Evolutionary conservation across 1,140 invertebrate genomes (phyloP).

Genomic region (Nasonia giraulti): DNA sequence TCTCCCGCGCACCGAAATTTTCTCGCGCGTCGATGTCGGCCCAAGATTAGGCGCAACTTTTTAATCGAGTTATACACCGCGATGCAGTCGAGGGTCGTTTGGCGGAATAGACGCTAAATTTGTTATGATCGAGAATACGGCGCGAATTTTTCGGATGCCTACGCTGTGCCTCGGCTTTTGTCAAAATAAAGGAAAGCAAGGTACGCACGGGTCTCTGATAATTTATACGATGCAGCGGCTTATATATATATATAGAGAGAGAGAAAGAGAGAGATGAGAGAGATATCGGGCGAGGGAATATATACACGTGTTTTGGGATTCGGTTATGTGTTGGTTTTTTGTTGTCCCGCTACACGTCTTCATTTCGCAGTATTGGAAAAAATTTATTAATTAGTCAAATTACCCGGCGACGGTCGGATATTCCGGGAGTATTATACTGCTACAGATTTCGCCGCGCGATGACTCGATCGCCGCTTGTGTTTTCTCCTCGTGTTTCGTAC

Average conservation of each 20-base stretch:
- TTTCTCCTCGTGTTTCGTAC: background rate
- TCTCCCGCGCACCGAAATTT: background rate
- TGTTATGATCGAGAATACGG: constrained; percentile 41
- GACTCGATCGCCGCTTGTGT: constrained; percentile 28
- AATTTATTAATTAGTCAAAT: constrained; percentile 47
- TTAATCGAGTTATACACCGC: constrained; percentile 40
- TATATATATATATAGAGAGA: background rate
- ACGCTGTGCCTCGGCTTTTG: constrained; percentile 18
- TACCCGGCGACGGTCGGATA: background rate
- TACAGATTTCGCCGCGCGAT: constrained; percentile 6
- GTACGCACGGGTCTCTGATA: constrained; percentile 10
- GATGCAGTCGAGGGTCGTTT: constrained; percentile 48
- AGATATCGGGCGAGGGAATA: constrained; percentile 33
- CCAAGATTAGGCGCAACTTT: constrained; percentile 43
- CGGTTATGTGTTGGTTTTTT: background rate
- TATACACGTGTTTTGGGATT: background rate
- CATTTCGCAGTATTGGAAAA: constrained; percentile 35
- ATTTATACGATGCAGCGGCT: constrained; percentile 15
- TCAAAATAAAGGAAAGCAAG: constrained; percentile 44
- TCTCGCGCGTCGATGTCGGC: constrained; percentile 26
- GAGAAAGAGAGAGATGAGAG: constrained; percentile 3
- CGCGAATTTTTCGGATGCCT: constrained; percentile 14
- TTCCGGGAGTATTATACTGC: constrained; percentile 18
- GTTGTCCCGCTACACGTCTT: constrained; percentile 31
- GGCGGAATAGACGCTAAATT: constrained; percentile 46